Percentiles rank a stretch among this genome's conserved stretches.
These are phyloP conservation scores for Steinernema hermaphroditum DNA, from an alignment of 2,888 invertebrate species.

Conservation along the genomic window DNA sequence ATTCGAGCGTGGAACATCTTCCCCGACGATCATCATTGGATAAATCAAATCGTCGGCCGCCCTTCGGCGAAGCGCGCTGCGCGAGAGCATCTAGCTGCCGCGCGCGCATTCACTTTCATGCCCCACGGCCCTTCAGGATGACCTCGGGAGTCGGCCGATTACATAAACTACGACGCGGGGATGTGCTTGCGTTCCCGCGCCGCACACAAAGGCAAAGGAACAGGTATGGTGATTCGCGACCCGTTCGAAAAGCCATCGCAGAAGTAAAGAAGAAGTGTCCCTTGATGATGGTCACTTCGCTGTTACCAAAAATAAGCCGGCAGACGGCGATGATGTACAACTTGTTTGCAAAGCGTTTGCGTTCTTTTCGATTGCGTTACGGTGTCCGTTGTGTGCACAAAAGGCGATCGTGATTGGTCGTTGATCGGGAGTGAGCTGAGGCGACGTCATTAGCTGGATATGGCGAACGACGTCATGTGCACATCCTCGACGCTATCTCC, in stretches of 20 bases:
- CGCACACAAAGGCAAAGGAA: conserved; percentile 19
- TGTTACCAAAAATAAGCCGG: neutral
- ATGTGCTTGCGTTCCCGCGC: neutral
- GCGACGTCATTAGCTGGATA: conserved; percentile 25
- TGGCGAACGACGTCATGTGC: conserved; percentile 1
- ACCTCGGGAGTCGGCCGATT: conserved; percentile 23
- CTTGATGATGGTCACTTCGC: neutral
- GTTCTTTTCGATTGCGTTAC: neutral
- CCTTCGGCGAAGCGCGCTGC: conserved; percentile 1
- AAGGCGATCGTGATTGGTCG: neutral
- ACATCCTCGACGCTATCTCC: conserved; percentile 25
- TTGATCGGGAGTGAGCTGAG: neutral
- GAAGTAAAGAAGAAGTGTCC: neutral
- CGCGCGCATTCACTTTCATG: conserved; percentile 29
- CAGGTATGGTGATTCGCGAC: neutral
- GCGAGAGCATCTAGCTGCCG: conserved; percentile 13
- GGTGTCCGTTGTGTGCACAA: neutral
- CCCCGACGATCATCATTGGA: conserved; percentile 21
- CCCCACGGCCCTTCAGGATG: conserved; percentile 25
- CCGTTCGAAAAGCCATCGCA: conserved; percentile 2
- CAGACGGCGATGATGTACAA: neutral
- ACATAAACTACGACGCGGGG: neutral
- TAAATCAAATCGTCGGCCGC: conserved; percentile 30
- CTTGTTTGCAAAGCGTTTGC: neutral
- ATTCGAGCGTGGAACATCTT: conserved; percentile 31